Evolutionary conservation across 2,113 vertebrate species (phyloP).

Genomic region (Pontoporia blainvillei): DNA sequence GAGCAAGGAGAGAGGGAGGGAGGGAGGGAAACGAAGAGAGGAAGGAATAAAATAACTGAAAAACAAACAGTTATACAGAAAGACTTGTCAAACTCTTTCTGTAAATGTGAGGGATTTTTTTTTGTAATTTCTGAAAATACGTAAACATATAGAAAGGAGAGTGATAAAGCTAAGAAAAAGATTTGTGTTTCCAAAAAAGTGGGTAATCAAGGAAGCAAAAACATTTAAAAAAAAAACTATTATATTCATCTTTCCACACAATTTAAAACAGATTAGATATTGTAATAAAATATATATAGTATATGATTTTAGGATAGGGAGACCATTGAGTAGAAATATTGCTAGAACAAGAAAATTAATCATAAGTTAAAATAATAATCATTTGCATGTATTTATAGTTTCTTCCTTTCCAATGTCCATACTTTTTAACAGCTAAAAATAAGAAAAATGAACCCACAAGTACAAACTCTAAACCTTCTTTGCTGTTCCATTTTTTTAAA

Average conservation of each 20-base stretch:
- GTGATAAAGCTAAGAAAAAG: not conserved
- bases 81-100: not conserved
- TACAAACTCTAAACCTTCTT: not conserved
- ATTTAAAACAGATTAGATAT: not conserved
- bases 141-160: not conserved
- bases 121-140: not conserved
- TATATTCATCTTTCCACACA: not conserved
- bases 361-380: not conserved
- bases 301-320: not conserved
- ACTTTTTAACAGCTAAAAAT: not conserved
- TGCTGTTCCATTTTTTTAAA: not conserved
- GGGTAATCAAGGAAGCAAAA: not conserved
- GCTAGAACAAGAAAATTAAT: not conserved
- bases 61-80: not conserved
- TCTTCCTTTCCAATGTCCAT: not conserved
- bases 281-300: not conserved
- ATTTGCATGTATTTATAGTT: not conserved
- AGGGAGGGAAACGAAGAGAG: not conserved
- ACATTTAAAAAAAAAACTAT: not conserved
- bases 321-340: not conserved
- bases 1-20: not conserved
- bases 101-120: not conserved
- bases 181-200: not conserved
- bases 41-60: not conserved
- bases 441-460: not conserved